A percentile compares a stretch with the other conserved stretches of the same genome.
Evolutionary conservation across 2,797 vertebrate species (phyloP).

Genomic region (Argyrosomus regius): DNA sequence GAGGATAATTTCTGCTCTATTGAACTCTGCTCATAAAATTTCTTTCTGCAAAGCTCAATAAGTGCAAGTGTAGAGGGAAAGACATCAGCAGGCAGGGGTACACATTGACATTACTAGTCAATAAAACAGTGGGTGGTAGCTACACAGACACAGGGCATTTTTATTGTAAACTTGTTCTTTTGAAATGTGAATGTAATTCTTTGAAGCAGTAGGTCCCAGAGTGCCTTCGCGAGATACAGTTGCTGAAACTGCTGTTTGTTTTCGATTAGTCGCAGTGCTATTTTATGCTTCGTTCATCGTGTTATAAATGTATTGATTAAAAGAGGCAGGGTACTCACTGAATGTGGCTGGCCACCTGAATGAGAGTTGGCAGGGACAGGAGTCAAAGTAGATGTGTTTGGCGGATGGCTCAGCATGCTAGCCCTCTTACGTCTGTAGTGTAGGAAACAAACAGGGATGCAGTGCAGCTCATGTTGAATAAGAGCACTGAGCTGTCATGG

Average conservation of each 20-base stretch:
- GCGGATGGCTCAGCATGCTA: constrained; percentile 70
- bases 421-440: constrained; percentile 60
- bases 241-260: constrained; percentile 65
- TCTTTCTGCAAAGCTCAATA: constrained; percentile 70
- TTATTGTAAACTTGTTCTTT: constrained; percentile 70
- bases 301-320: constrained; percentile 74
- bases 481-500: constrained; percentile 64
- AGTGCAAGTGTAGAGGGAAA: constrained; percentile 54
- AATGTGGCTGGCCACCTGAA: constrained; percentile 68
- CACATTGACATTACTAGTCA: constrained; percentile 71
- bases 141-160: constrained; percentile 50
- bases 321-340: constrained; percentile 65
- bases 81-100: constrained; percentile 57
- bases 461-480: constrained; percentile 62
- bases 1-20: constrained; percentile 58
- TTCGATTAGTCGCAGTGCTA: constrained; percentile 69
- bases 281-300: constrained; percentile 64
- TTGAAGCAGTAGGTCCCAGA: constrained; percentile 63
- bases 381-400: constrained; percentile 58
- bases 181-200: constrained; percentile 69
- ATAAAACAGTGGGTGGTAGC: constrained; percentile 72
- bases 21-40: constrained; percentile 67
- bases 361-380: constrained; percentile 58
- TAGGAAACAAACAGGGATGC: constrained; percentile 55
- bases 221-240: constrained; percentile 45